Evolutionary conservation across 2,113 vertebrate genomes (phyloP), one percentile per base, ranked within the genome.

Genomic region (Oncorhynchus tshawytscha): DNA sequence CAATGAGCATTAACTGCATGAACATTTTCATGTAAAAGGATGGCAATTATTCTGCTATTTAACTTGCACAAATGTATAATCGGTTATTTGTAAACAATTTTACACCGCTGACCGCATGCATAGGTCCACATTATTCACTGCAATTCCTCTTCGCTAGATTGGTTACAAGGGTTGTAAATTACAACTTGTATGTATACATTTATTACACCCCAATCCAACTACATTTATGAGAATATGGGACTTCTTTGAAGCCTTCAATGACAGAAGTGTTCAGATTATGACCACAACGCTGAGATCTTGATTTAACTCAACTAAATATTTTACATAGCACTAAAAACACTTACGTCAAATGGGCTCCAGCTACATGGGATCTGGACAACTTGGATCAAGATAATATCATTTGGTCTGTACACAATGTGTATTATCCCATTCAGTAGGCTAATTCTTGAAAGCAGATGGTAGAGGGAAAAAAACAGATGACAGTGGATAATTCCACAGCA

Each of bases 251-350:
- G 13, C 20, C 15, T 25, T 29, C 65, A 27, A 8, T n/a, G 7
- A 68, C 51, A 79, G 16, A 75, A 73, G 72, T 51, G 51, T 72
- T 29, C 31, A 77, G 49, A 65, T 81, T 22, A 13, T 62, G 72
- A 84, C 84, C 84, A 81, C 80, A 91, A 91, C 90, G 91, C 85
- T 87, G 90, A 88, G 85, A 89, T 85, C 87, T 92, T 93, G 92
- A 92, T 93, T 93, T 82, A 88, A 89, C 83, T 88, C 87, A 90
- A 91, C 88, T 84, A 86, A 86, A 85, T 82, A 67, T 86, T 90
- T 87, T 88, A 91, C 84, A 85, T 54, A 86, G 85, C 87, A 92
- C 91, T 92, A 92, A 88, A 93, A 94, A 92, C 91, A 93, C 86
- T 65, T 79, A 81, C 80, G 84, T 84, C 80, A 85, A 88, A 85